Percentiles rank a stretch among this genome's conserved stretches.
phyloP scores from a whole-genome alignment of 2,113 vertebrate species.

The Siniperca chuatsi region DNA sequence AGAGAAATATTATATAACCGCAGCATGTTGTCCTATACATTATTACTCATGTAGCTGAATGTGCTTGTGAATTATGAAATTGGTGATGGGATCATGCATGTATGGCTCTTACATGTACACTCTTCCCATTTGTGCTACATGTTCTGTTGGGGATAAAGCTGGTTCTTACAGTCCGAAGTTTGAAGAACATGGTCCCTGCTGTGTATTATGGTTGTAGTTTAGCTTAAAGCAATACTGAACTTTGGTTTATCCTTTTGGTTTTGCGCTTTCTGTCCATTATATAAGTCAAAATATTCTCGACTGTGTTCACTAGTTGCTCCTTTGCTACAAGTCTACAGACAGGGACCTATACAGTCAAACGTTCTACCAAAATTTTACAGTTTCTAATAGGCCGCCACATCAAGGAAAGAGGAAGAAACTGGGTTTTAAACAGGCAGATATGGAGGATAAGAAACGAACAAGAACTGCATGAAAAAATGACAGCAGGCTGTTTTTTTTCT shows the following conservation, averaged over 20 bases:
- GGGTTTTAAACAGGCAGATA: neutral
- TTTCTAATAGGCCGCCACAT: neutral
- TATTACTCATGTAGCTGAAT: slow-evolving; percentile 29
- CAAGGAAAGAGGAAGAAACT: neutral
- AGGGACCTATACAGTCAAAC: neutral
- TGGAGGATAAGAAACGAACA: neutral
- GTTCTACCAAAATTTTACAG: neutral
- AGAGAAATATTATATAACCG: slow-evolving; percentile 34
- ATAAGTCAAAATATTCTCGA: neutral
- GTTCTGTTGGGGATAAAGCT: slow-evolving; percentile 5
- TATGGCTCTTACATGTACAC: neutral
- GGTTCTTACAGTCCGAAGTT: neutral
- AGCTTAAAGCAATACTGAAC: neutral
- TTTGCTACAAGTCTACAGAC: neutral
- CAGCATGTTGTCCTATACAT: slow-evolving; percentile 42
- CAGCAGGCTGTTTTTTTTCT: neutral
- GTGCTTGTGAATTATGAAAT: slow-evolving; percentile 40
- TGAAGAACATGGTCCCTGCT: neutral
- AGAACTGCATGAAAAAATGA: neutral
- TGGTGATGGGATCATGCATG: slow-evolving; percentile 9
- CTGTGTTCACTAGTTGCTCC: neutral
- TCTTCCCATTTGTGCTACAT: slow-evolving; percentile 31
- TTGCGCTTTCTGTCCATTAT: neutral
- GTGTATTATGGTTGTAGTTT: neutral
- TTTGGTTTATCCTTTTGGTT: neutral